A percentile compares a stretch with the other conserved stretches of the same genome.
Evolutionary conservation across 1,140 invertebrate genomes (phyloP).

Genomic region (Hirudo medicinalis): DNA sequence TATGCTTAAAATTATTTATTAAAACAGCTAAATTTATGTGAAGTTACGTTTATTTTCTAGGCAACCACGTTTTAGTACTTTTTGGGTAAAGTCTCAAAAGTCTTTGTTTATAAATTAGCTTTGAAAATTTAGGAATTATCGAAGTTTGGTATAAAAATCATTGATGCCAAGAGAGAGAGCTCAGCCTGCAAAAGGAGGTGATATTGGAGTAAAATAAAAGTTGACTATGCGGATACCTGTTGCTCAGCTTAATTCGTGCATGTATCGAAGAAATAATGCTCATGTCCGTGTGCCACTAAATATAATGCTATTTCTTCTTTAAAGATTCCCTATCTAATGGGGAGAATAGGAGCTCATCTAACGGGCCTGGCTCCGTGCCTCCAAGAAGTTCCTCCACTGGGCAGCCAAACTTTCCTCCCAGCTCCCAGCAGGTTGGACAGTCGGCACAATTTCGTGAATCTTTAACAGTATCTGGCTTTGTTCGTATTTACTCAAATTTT

Average conservation of each 20-base stretch:
- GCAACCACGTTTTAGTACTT: too few species aligned
- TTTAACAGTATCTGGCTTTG: neutral
- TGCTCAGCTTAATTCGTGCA: too few species aligned
- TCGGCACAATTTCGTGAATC: neutral
- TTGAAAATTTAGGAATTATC: too few species aligned
- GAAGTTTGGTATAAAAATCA: neutral
- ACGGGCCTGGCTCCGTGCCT: slow-evolving; percentile 15
- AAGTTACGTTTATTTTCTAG: too few species aligned
- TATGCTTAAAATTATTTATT: too few species aligned
- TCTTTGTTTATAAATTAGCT: too few species aligned
- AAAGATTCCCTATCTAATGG: slow-evolving; percentile 9
- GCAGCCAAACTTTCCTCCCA: slow-evolving; percentile 11
- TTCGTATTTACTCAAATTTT: neutral
- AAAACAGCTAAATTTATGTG: too few species aligned
- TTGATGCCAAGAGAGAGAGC: slow-evolving; percentile 7
- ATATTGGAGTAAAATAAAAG: neutral
- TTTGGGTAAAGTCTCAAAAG: too few species aligned
- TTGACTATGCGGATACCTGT: too few species aligned
- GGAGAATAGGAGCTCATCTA: slow-evolving; percentile 4
- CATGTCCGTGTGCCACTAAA: neutral
- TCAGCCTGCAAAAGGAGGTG: slow-evolving; percentile 1
- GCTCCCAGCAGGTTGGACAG: neutral
- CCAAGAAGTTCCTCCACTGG: slow-evolving; percentile 13
- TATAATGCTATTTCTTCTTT: neutral
- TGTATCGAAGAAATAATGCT: neutral